Evolutionary conservation across 2,797 vertebrate species (phyloP).

Genomic region (Rhynchonycteris naso): DNA sequence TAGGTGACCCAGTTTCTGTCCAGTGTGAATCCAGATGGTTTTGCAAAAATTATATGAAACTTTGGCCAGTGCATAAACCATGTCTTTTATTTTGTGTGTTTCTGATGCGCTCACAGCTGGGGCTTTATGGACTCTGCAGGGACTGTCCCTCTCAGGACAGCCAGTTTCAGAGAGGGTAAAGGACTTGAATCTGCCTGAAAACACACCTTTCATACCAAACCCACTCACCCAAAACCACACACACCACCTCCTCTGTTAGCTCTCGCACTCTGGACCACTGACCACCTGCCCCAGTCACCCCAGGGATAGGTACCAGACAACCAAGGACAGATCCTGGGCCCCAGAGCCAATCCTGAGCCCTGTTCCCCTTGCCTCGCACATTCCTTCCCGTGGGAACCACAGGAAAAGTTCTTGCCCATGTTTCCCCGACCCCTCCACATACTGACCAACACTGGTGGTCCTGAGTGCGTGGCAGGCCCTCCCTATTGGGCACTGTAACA

Average conservation of each 20-base stretch:
- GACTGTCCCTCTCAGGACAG: background rate
- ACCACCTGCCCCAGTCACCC: background rate
- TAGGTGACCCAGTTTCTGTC: background rate
- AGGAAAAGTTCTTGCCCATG: background rate
- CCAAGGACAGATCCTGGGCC: too few relatives aligned
- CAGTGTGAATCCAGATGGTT: background rate
- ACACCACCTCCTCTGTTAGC: background rate
- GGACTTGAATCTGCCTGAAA: background rate
- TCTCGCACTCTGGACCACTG: background rate
- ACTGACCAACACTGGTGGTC: background rate
- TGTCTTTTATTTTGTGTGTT: background rate
- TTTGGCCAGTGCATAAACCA: background rate
- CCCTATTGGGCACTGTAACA: background rate
- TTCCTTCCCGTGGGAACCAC: background rate
- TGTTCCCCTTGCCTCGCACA: background rate
- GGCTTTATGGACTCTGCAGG: background rate
- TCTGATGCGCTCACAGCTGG: background rate
- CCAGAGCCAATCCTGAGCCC: background rate
- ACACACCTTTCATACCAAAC: background rate
- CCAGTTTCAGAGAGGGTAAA: background rate
- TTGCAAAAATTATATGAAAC: background rate
- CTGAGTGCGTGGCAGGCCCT: too few relatives aligned
- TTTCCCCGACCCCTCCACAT: background rate
- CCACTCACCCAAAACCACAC: background rate
- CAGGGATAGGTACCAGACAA: background rate